A percentile compares a stretch with the other conserved stretches of the same genome.
phyloP scores from a whole-genome alignment of 2,888 invertebrate genomes.

The Norana najaformis region DNA sequence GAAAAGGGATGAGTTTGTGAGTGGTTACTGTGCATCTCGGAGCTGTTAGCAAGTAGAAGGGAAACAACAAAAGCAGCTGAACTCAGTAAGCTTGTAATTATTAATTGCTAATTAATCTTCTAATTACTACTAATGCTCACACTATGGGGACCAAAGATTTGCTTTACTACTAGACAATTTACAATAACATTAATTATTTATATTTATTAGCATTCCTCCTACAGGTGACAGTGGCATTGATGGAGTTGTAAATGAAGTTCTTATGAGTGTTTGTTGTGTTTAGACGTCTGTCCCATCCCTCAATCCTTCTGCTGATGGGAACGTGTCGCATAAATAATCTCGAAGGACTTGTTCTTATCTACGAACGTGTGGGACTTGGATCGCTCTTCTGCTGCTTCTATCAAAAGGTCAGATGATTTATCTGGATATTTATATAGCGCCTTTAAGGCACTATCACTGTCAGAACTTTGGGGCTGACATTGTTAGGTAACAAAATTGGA shows the following conservation, averaged over 20 bases:
- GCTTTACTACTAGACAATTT: too few relatives aligned
- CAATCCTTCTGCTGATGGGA: conserved; percentile 63
- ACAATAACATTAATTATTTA: too few relatives aligned
- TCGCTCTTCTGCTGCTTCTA: conserved; percentile 63
- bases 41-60: too few relatives aligned
- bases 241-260: not conserved
- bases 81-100: too few relatives aligned
- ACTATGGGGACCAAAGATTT: too few relatives aligned
- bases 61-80: too few relatives aligned
- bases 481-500: not conserved
- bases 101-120: too few relatives aligned
- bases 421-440: not conserved
- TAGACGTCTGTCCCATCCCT: conserved; percentile 58
- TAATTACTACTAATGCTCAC: too few relatives aligned
- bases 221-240: not conserved
- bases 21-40: too few relatives aligned
- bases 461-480: not conserved
- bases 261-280: not conserved
- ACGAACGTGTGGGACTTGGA: conserved; percentile 62
- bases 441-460: too few relatives aligned
- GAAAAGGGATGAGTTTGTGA: too few relatives aligned
- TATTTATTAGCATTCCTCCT: too few relatives aligned
- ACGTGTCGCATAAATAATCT: conserved; percentile 61
- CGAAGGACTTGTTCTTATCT: conserved; percentile 62
- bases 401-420: conserved; percentile 48